Evolutionary conservation across 2,113 vertebrate species (phyloP), one percentile per base, ranked within the genome.

Genomic region (Stigmatopora argus): DNA sequence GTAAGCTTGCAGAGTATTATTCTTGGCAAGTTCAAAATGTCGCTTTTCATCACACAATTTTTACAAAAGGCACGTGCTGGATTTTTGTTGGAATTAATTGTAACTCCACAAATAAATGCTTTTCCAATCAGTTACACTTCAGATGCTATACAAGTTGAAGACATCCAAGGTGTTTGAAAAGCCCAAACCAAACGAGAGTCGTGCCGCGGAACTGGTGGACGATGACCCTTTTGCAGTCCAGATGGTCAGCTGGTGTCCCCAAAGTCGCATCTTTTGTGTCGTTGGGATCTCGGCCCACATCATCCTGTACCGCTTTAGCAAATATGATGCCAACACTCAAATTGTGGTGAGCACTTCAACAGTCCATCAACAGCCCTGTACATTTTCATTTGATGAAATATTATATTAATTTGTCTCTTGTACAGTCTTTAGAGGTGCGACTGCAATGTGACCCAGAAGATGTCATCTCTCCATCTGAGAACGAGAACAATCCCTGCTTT

Each of bases 91-190:
- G 13, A 31, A 31, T 15, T 53, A 1, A 57, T n/a, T 53, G 63
- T 60, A 56, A 44, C 18, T 52, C 31, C 0, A 23, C 44, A 41
- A 64, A 47, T 3, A 23, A 66, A 15, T 3, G 21, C 45, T 17
- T 71, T 31, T 74, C 34, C n/a, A 17, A 51, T 51, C 79, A 99
- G 97, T 96, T 86, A 97, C 95, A 65, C 89, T 99, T 31, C 96
- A 98, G 91, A 96, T 99, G 94, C 86, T 99, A 67, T 99, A 98
- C 87, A 99, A 97, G 85, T 79, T 98, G 79, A 98, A 98, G 89
- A 98, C 94, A 0, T 96, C 94, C 77, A 99, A 99, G 81, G 94
- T 94, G 52, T 98, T 99, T 86, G 95, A 98, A 85, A 98, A 98
- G 82, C 92, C 92, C 65, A 97, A 97, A 79, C 89, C 81, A 46